Conservation (phyloP, 1,140 invertebrate genomes). For the Chelonus insularis region DNA sequence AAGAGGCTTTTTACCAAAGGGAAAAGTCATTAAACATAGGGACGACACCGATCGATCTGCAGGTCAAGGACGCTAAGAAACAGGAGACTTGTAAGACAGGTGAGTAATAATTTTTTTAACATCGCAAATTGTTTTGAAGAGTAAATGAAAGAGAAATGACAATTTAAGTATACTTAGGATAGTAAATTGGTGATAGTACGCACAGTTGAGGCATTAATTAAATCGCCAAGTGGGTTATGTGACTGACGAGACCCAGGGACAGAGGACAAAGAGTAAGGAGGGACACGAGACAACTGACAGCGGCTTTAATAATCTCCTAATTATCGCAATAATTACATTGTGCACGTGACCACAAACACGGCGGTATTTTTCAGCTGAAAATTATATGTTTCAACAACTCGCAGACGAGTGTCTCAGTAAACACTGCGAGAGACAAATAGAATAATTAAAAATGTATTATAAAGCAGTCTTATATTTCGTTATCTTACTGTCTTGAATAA, state of each 20-base stretch:
- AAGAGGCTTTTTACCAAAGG: background rate
- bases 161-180: too few relatives aligned
- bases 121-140: too few relatives aligned
- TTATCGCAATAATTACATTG: constrained; percentile 42
- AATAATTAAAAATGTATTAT: constrained; percentile 53
- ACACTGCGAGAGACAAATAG: constrained; percentile 42
- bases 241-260: too few relatives aligned
- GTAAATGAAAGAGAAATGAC: too few relatives aligned
- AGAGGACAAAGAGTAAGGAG: background rate
- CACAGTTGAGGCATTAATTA: constrained; percentile 7
- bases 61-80: background rate
- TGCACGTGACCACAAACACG: constrained; percentile 34
- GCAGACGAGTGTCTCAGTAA: constrained; percentile 27
- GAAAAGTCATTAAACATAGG: background rate
- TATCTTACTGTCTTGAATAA: constrained; percentile 16
- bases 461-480: constrained; percentile 23
- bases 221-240: background rate
- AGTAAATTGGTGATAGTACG: too few relatives aligned
- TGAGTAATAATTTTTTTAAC: too few relatives aligned
- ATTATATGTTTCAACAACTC: constrained; percentile 30
- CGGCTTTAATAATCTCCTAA: constrained; percentile 43
- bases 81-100: background rate
- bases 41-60: background rate
- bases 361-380: constrained; percentile 33
- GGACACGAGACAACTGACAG: constrained; percentile 21